These are phyloP conservation scores for Argentina silus DNA, from an alignment of 2,797 vertebrate genomes.

Conservation along the genomic window DNA sequence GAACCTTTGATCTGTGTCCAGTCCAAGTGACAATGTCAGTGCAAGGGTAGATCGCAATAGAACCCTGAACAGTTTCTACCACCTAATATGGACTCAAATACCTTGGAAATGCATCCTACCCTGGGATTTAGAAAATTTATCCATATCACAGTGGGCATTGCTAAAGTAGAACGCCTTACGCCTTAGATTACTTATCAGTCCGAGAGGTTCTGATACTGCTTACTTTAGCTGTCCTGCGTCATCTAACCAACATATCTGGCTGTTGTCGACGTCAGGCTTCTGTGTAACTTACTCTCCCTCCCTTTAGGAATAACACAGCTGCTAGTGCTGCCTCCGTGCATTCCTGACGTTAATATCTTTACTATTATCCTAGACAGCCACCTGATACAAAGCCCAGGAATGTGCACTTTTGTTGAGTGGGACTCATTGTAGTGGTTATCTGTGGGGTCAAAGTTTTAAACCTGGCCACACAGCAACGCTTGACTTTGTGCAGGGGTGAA, in stretches of 20 bases:
- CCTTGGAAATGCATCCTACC: not conserved
- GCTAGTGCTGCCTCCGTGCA: conserved; percentile 41
- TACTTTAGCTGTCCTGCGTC: conserved; percentile 39
- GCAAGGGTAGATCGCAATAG: not conserved
- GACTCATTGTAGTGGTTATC: not conserved
- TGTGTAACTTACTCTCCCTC: conserved; percentile 23
- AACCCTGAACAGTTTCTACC: not conserved
- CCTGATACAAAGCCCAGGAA: conserved; percentile 65
- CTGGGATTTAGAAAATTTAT: not conserved
- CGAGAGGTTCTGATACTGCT: conserved; percentile 14
- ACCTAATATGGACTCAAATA: not conserved
- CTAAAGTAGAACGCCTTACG: conserved; percentile 18
- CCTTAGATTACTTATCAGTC: not conserved
- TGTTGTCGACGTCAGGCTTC: conserved; percentile 32
- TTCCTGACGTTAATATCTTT: conserved; percentile 63
- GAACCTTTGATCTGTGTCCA: conserved; percentile 32
- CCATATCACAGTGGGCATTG: not conserved
- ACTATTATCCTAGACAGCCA: conserved; percentile 45
- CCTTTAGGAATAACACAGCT: conserved; percentile 29
- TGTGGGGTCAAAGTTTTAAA: conserved; percentile 48
- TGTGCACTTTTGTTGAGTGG: conserved; percentile 50
- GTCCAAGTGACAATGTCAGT: not conserved
- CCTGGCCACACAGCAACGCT: conserved; percentile 12
- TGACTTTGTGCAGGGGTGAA: conserved; percentile 18
- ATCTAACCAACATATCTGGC: conserved; percentile 9